These are phyloP conservation scores for Lymantria monacha DNA, from an alignment of 2,888 invertebrate species.

Conservation along the genomic window DNA sequence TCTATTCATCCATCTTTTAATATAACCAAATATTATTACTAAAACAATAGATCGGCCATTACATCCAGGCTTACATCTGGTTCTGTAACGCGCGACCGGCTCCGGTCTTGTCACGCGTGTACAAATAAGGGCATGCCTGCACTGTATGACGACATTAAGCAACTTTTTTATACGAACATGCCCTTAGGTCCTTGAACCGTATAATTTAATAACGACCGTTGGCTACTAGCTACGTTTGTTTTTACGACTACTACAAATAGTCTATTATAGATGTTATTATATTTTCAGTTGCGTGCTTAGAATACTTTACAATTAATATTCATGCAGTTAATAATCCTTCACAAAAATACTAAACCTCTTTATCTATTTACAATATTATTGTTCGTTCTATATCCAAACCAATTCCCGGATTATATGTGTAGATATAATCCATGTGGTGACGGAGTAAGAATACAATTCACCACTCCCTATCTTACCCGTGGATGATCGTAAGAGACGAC, in stretches of 20 bases:
- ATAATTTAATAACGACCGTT: conserved; percentile 32
- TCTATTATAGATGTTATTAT: background rate
- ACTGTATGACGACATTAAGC: conserved; percentile 58
- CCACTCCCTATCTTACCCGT: no score
- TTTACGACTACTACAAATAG: conserved; percentile 1
- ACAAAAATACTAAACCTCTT: no score
- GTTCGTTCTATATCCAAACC: no score
- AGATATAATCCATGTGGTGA: no score
- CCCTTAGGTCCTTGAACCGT: conserved; percentile 62
- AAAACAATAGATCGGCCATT: conserved; percentile 25
- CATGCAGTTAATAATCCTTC: no score
- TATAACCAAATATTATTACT: conserved; percentile 1
- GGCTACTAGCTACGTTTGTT: background rate
- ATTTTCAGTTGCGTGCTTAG: background rate
- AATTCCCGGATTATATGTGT: no score
- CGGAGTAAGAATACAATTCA: no score
- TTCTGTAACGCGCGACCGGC: conserved; percentile 32
- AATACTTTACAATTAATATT: no score
- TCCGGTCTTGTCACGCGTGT: conserved; percentile 31
- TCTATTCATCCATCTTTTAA: background rate
- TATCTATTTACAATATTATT: no score
- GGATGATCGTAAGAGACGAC: no score
- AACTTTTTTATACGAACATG: conserved; percentile 51
- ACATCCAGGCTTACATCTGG: conserved; percentile 20
- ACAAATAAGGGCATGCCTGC: conserved; percentile 66